A percentile compares a stretch with the other conserved stretches of the same genome.
Evolutionary conservation across 1,140 invertebrate species (phyloP).

Genomic region (Calephelis nemesis): DNA sequence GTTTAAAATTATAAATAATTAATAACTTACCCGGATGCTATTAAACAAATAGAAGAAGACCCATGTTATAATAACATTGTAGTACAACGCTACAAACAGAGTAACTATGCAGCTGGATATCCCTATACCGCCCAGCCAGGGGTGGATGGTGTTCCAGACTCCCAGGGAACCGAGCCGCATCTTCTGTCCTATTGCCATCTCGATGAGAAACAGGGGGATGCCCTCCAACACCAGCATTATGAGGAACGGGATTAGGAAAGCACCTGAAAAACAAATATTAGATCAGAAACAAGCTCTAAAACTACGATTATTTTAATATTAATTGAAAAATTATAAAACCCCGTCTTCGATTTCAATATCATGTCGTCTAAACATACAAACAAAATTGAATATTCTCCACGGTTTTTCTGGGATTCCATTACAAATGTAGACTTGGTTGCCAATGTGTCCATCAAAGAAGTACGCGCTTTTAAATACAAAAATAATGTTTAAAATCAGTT

Average conservation of each 20-base stretch:
- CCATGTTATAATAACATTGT: constrained; percentile 99
- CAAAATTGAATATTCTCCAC: too few species aligned
- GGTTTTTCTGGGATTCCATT: too few species aligned
- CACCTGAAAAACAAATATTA: constrained; percentile 82
- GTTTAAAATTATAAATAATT: neutral
- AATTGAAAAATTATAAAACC: too few species aligned
- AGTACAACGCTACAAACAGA: constrained; percentile 95
- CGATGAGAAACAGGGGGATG: constrained; percentile 95
- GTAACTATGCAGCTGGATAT: constrained; percentile 95
- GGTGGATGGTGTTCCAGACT: constrained; percentile 96
- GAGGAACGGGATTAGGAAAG: constrained; percentile 97
- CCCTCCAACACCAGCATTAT: constrained; percentile 96
- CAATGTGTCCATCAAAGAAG: too few species aligned
- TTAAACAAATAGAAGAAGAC: constrained; percentile 97
- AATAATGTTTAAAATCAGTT: too few species aligned
- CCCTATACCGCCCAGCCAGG: constrained; percentile 93
- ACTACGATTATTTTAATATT: too few species aligned
- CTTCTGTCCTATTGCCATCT: constrained; percentile 95
- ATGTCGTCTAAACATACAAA: too few species aligned
- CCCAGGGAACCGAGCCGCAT: constrained; percentile 93
- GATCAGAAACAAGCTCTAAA: too few species aligned
- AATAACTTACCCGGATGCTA: constrained; percentile 87
- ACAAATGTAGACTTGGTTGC: too few species aligned
- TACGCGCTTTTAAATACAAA: too few species aligned
- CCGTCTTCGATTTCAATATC: too few species aligned